Evolutionary conservation across 1,140 invertebrate genomes (phyloP).

Genomic region (Drosophila elegans): DNA sequence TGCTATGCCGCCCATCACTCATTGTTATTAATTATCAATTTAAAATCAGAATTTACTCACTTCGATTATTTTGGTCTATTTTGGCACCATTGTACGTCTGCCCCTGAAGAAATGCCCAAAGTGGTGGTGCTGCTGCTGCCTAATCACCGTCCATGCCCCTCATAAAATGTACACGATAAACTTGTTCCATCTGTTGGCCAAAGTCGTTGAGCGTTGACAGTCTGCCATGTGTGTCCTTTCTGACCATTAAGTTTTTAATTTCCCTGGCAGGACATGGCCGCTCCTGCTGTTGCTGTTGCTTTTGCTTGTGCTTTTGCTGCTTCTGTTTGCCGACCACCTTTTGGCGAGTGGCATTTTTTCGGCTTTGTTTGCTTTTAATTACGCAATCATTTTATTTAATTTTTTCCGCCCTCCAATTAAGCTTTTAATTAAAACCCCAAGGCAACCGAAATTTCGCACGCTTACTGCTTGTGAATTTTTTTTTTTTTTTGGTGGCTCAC

Average conservation of each 20-base stretch:
- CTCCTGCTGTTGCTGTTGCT: slow-evolving; percentile 10
- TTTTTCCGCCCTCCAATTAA: slow-evolving; percentile 62
- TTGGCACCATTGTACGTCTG: slow-evolving; percentile 10
- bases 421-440: slow-evolving; percentile 67
- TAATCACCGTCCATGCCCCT: slow-evolving; percentile 5
- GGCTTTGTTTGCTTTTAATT: slow-evolving; percentile 72
- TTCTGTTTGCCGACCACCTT: slow-evolving; percentile 41
- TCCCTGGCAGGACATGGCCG: slow-evolving; percentile 35
- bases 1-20: neutral
- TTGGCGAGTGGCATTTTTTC: slow-evolving; percentile 24
- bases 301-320: slow-evolving; percentile 1
- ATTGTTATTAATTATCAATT: slow-evolving; percentile 27
- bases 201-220: slow-evolving; percentile 25
- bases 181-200: slow-evolving; percentile 18
- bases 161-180: slow-evolving; percentile 4
- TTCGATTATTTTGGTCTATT: slow-evolving; percentile 4
- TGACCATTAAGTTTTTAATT: slow-evolving; percentile 78
- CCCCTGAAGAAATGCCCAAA: slow-evolving; percentile 4
- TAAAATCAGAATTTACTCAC: slow-evolving; percentile 6
- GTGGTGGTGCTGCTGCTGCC: slow-evolving; percentile 10
- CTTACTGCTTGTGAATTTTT: neutral
- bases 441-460: neutral
- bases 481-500: slow-evolving; percentile 1
- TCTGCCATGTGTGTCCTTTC: slow-evolving; percentile 33
- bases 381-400: slow-evolving; percentile 69